These are phyloP conservation scores for Menidia beryllina DNA, from an alignment of 2,113 vertebrate genomes.

Conservation along the genomic window DNA sequence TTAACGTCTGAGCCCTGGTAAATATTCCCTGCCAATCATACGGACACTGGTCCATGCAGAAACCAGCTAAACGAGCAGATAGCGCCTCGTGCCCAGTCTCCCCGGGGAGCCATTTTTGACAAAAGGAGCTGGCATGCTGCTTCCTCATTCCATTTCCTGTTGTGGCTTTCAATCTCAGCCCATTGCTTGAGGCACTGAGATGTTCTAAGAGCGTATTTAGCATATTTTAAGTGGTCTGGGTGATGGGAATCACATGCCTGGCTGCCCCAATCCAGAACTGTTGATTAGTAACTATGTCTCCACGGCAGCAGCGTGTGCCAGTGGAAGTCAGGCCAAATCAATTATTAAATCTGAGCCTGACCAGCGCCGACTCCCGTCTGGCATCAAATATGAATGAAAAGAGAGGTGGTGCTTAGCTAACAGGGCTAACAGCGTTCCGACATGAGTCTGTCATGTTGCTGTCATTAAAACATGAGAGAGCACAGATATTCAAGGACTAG, in stretches of 20 bases:
- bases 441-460: no score
- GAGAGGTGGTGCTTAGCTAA: conserved; percentile 19
- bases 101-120: conserved; percentile 28
- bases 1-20: no score
- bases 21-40: no score
- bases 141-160: conserved; percentile 47
- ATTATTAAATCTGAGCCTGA: conserved; percentile 48
- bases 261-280: conserved; percentile 35
- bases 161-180: neutral
- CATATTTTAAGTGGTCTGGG: conserved; percentile 12
- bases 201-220: conserved; percentile 20
- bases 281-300: conserved; percentile 55
- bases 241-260: conserved; percentile 26
- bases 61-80: no score
- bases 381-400: conserved; percentile 59
- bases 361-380: conserved; percentile 27
- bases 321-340: conserved; percentile 39
- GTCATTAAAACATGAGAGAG: no score
- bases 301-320: conserved; percentile 7
- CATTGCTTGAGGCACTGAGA: conserved; percentile 12
- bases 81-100: no score
- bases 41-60: no score
- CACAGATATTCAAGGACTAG: no score
- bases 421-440: conserved; percentile 20
- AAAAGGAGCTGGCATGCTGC: conserved; percentile 35